These are phyloP conservation scores for Holcopasites calliopsidis DNA, from an alignment of 1,140 invertebrate species.

Conservation along the genomic window DNA sequence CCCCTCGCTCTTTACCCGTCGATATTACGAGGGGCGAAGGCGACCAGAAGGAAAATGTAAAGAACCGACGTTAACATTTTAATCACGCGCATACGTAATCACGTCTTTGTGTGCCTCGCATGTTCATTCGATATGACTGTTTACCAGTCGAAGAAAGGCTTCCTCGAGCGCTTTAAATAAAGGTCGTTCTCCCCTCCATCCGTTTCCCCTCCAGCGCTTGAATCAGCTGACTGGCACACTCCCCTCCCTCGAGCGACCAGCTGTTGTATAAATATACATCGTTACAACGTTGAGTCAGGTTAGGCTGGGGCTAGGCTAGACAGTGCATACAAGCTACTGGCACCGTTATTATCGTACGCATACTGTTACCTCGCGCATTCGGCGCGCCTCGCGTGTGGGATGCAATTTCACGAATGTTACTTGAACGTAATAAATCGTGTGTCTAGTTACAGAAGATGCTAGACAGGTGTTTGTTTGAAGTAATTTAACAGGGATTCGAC, in stretches of 20 bases:
- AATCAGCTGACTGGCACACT: constrained; percentile 74
- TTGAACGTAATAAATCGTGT: too few relatives aligned
- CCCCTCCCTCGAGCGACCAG: constrained; percentile 57
- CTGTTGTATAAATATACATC: constrained; percentile 76
- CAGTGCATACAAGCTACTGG: constrained; percentile 42
- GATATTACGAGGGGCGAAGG: too few relatives aligned
- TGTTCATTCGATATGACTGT: constrained; percentile 65
- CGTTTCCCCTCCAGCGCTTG: constrained; percentile 69
- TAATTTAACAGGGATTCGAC: too few relatives aligned
- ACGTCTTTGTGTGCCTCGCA: constrained; percentile 31
- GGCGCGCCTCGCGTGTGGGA: not conserved
- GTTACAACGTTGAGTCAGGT: constrained; percentile 73
- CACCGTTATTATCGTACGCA: constrained; percentile 52
- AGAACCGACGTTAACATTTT: constrained; percentile 40
- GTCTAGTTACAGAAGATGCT: too few relatives aligned
- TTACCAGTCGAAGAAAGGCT: constrained; percentile 69
- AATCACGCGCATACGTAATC: constrained; percentile 30
- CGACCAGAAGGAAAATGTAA: not conserved
- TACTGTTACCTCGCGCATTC: constrained; percentile 15
- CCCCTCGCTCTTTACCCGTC: too few relatives aligned
- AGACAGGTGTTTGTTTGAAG: too few relatives aligned
- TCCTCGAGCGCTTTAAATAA: constrained; percentile 73
- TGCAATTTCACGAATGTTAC: too few relatives aligned
- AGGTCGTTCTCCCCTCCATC: constrained; percentile 71
- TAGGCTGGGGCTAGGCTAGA: constrained; percentile 69